Conservation (phyloP, 2,888 invertebrate genomes). For the Anthophora plumipes region DNA sequence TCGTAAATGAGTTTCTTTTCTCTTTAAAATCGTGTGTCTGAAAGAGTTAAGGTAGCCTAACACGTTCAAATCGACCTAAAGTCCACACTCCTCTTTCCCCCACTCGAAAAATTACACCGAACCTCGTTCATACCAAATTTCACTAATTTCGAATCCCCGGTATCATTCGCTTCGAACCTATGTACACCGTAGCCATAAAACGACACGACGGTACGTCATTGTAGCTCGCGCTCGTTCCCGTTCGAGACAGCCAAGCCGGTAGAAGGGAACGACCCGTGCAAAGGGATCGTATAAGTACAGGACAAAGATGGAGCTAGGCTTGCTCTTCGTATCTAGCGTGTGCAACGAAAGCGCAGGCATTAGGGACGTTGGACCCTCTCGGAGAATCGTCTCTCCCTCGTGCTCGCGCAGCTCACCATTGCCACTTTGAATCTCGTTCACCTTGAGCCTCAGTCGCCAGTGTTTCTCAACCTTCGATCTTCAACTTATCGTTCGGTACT, state of each 20-base stretch:
- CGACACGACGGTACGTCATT: not conserved
- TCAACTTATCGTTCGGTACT: not conserved
- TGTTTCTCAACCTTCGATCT: constrained; percentile 73
- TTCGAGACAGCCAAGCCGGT: constrained; percentile 9
- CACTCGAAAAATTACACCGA: too few relatives aligned
- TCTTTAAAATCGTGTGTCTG: too few relatives aligned
- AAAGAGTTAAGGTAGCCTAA: too few relatives aligned
- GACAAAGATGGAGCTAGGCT: constrained; percentile 36
- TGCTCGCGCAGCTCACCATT: constrained; percentile 73
- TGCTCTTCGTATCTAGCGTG: constrained; percentile 54
- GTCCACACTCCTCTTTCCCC: too few relatives aligned
- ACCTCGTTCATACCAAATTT: too few relatives aligned
- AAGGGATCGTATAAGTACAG: constrained; percentile 10
- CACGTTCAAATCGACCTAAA: too few relatives aligned
- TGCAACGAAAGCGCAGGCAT: constrained; percentile 72
- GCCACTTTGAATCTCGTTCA: constrained; percentile 83
- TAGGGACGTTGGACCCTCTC: constrained; percentile 75
- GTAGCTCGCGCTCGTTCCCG: not conserved
- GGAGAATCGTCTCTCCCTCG: constrained; percentile 61
- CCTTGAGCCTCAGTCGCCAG: constrained; percentile 82
- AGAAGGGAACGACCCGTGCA: constrained; percentile 10
- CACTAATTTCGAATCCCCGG: too few relatives aligned
- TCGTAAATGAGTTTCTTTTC: too few relatives aligned
- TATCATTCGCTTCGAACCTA: too few relatives aligned
- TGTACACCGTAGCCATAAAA: not conserved